Evolutionary conservation across 1,140 invertebrate genomes (phyloP).

Genomic region (Antheraea mylitta): DNA sequence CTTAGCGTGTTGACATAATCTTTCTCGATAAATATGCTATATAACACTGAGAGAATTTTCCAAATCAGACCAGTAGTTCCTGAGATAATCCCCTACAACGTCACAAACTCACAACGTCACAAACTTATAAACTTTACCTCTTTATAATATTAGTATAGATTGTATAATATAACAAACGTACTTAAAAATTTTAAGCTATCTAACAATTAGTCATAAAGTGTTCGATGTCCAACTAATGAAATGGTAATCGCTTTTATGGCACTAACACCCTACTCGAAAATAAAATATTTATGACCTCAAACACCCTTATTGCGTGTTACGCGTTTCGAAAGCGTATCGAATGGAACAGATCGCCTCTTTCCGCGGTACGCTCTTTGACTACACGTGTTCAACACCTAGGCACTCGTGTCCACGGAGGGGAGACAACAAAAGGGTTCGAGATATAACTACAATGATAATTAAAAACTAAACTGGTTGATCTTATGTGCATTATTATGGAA

Average conservation of each 20-base stretch:
- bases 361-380: conserved; percentile 46
- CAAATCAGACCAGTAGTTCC: no score
- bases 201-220: neutral
- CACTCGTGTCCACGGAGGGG: conserved; percentile 34
- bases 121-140: no score
- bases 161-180: neutral
- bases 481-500: neutral
- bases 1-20: no score
- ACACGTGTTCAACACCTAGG: conserved; percentile 73
- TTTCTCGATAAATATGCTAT: no score
- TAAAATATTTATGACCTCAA: conserved; percentile 31
- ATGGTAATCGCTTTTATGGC: conserved; percentile 11
- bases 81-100: no score
- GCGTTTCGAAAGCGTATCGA: conserved; percentile 50
- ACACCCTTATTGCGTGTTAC: conserved; percentile 52
- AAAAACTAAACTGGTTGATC: conserved; percentile 23
- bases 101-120: no score
- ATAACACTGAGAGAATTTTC: no score
- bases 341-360: conserved; percentile 56
- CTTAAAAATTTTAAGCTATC: neutral
- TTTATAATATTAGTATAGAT: no score
- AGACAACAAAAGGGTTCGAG: conserved; percentile 34
- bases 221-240: neutral
- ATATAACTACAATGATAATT: conserved; percentile 57
- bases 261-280: conserved; percentile 15